Evolutionary conservation across 2,113 vertebrate species (phyloP), one percentile per base, ranked within the genome.

Genomic region (Pampusana beccarii): DNA sequence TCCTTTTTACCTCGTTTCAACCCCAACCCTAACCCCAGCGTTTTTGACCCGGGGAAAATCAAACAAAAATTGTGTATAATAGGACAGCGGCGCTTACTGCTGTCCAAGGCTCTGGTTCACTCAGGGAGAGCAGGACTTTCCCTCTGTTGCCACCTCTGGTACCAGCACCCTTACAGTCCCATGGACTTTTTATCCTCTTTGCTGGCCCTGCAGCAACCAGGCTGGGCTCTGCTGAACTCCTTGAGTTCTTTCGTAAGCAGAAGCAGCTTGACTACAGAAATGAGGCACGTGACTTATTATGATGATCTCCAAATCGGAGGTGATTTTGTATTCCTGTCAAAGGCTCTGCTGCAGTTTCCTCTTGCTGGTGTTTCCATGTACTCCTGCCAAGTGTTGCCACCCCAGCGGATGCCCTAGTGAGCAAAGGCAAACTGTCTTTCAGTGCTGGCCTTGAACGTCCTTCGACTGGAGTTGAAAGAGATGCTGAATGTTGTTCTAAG

Each of bases 401-500:
- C 61, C 48, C 44, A 57, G 48, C 31, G 38, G 84, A 44, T 81
- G 53, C 28, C 54, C 54, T 82, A 16, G 26, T 33, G 53, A 96
- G 69, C 48, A 92, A 92, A 92, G 34, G 80, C 72, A 93, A 88
- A 53, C 57, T 25, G 29, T 2, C 3, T 51, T 88, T 92, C 64
- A 48, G 56, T 50, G 24, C 73, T 86, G 89, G 93, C 95, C 91
- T 96, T 90, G 86, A 94, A 88, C 3, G 92, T 93, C 95, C 95
- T 97, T 96, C 34, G 2, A 10, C 7, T 83, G 86, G 70, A 44
- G 17, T 89, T 92, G 93, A 89, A 57, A 94, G 96, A 95, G 93
- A 89, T 29, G n/a, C 87, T 82, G 84, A 84, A 95, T 96, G 89
- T 97, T 97, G 86, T 96, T 92, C 86, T 96, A 95, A 96, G 95